Base-by-base conservation (phyloP, 2,113 vertebrate genomes). In the Rhodinocichla rosea region DNA sequence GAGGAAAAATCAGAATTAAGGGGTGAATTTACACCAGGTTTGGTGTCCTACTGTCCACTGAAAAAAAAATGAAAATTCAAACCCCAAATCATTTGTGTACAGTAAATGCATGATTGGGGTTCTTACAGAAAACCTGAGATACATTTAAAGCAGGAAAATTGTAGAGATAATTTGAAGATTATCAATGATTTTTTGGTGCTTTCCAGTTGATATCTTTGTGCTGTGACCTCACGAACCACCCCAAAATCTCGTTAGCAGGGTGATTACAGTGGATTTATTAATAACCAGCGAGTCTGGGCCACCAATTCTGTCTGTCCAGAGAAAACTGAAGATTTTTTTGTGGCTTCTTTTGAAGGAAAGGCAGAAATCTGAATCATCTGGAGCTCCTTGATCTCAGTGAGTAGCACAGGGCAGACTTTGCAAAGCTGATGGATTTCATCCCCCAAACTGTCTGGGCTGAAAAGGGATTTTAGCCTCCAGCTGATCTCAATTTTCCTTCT, bases 341-440 rank as follows among this genome's bases (percentile, higher is more conserved):
- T 57, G 68, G 57, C 70, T 93, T 50, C 85, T 90, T 76, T 70
- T 11, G 83, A 83, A 86, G 88, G 79, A 60, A 79, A 83, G 22
- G 83, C 87, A 73, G 87, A 71, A 80, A 47, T 73, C 50, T 26
- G 92, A 92, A 53, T 77, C 88, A 69, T 28, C 86, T 93, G 96
- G 75, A 81, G 91, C 78, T 90, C 64, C 94, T 55, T 84, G 73
- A 81, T 37, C 68, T 55, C 95, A 39, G 95, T 90, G 92, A 96
- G 94, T 39, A 96, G 70, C 21, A 77, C 55, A 55, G 92, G 82
- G 55, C 4, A 1, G 94, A 45, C 77, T 90, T 69, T 93, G 63
- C 77, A 50, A 30, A 80, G 59, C 55, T 63, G 77, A 11, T 33
- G 53, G 53, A 40, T 90, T 93, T 79, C 67, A 62, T 73, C 50